A percentile compares a stretch with the other conserved stretches of the same genome.
These are phyloP conservation scores for Cerceris ruficornis DNA, from an alignment of 2,888 invertebrate genomes.

Conservation along the genomic window DNA sequence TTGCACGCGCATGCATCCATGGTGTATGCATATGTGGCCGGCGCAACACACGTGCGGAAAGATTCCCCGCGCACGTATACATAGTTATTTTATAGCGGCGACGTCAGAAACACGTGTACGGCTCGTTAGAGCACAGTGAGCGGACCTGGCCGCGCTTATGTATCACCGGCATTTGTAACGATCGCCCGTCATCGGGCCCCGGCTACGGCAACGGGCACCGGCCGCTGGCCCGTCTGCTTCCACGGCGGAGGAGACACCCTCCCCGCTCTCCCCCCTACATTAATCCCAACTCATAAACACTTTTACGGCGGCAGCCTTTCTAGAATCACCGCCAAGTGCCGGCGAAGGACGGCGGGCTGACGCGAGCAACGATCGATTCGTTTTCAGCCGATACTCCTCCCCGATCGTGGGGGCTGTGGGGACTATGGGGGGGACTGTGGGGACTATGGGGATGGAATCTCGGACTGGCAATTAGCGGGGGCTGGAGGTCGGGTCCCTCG, in stretches of 20 bases:
- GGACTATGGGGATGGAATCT: neutral
- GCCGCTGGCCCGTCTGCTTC: neutral
- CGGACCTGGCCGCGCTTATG: slow-evolving; percentile 36
- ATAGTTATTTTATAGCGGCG: slow-evolving; percentile 67
- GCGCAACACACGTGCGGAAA: slow-evolving; percentile 29
- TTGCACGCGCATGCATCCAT: slow-evolving; percentile 25
- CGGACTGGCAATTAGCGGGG: too few species aligned
- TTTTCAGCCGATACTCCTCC: neutral
- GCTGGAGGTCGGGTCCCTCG: too few species aligned
- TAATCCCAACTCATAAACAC: slow-evolving; percentile 20
- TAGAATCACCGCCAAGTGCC: neutral
- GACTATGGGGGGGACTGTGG: neutral
- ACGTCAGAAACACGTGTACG: slow-evolving; percentile 74
- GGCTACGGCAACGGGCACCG: too few species aligned
- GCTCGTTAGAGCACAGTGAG: slow-evolving; percentile 65
- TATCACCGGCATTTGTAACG: slow-evolving; percentile 55
- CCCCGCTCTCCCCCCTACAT: slow-evolving; percentile 22
- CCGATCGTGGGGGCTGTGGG: neutral
- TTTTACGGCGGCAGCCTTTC: neutral
- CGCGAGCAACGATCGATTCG: neutral
- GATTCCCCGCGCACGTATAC: slow-evolving; percentile 31
- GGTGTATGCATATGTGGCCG: slow-evolving; percentile 23
- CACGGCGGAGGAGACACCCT: neutral
- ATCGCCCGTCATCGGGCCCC: slow-evolving; percentile 38
- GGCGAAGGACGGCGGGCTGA: neutral